phyloP scores from a whole-genome alignment of 2,888 invertebrate species.

The Rotaria socialis region DNA sequence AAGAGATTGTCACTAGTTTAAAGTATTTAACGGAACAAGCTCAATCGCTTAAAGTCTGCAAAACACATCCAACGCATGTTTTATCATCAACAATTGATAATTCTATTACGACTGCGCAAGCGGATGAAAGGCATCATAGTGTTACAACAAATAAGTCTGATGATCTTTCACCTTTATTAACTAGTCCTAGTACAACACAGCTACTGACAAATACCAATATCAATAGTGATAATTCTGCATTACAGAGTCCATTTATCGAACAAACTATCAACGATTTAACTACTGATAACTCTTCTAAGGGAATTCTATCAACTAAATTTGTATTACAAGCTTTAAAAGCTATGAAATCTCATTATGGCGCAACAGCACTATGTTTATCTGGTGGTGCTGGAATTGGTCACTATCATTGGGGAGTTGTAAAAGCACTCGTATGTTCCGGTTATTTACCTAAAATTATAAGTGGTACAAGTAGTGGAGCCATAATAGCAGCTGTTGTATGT shows the following conservation, averaged over 20 bases:
- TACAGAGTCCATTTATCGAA: background rate
- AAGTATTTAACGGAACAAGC: background rate
- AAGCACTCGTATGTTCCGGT: background rate
- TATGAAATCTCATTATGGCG: constrained; percentile 5
- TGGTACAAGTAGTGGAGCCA: constrained; percentile 20
- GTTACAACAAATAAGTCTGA: no score
- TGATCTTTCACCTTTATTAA: no score
- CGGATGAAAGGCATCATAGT: no score
- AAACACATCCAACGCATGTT: no score
- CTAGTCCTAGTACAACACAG: no score
- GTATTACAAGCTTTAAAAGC: background rate
- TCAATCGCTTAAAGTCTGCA: background rate
- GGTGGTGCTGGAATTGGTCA: constrained; percentile 3
- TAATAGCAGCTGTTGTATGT: background rate
- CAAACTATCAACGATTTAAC: background rate
- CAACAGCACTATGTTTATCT: constrained; percentile 3
- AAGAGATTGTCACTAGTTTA: constrained; percentile 2
- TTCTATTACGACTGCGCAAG: no score
- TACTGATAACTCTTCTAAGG: background rate
- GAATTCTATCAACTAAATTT: background rate
- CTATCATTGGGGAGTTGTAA: background rate
- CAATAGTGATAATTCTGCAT: background rate
- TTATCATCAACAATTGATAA: background rate
- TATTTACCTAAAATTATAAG: constrained; percentile 1
- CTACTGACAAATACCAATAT: no score